These are phyloP conservation scores for Cyprinodon tularosa DNA, from an alignment of 2,113 vertebrate species.

Conservation along the genomic window DNA sequence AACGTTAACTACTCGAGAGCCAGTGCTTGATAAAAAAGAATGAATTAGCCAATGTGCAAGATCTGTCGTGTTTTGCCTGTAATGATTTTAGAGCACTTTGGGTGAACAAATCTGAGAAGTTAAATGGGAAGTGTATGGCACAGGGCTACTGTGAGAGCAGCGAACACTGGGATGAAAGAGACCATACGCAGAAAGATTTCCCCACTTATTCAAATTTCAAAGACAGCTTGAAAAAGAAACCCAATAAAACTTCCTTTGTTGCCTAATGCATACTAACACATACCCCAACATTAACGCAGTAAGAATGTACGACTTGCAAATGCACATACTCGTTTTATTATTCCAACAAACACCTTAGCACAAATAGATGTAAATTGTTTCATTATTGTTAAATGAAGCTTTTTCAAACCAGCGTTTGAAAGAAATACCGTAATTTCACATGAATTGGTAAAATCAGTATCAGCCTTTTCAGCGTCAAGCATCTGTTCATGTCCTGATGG, in stretches of 20 bases:
- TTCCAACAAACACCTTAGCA: constrained; percentile 20
- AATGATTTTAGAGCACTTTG: constrained; percentile 70
- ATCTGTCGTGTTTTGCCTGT: constrained; percentile 59
- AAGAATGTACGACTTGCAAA: constrained; percentile 22
- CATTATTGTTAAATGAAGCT: constrained; percentile 55
- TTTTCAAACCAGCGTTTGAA: constrained; percentile 54
- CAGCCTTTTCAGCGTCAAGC: constrained; percentile 46
- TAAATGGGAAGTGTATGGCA: constrained; percentile 69
- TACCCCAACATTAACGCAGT: constrained; percentile 48
- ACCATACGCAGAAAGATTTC: constrained; percentile 64
- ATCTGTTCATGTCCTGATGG: constrained; percentile 40
- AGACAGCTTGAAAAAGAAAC: constrained; percentile 56
- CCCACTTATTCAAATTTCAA: constrained; percentile 75
- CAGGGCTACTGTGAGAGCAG: constrained; percentile 69
- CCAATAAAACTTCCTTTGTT: constrained; percentile 67
- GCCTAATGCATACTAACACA: constrained; percentile 59
- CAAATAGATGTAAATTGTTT: constrained; percentile 47
- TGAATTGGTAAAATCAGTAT: constrained; percentile 67
- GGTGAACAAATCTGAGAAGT: constrained; percentile 64
- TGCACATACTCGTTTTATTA: constrained; percentile 18
- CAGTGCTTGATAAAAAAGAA: constrained; percentile 74
- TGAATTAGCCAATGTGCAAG: constrained; percentile 69
- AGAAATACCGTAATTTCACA: constrained; percentile 46
- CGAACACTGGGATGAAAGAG: constrained; percentile 67
- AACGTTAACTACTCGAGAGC: constrained; percentile 52